Evolutionary conservation across 2,888 invertebrate species (phyloP).

Genomic region (Oxytorus armatus): DNA sequence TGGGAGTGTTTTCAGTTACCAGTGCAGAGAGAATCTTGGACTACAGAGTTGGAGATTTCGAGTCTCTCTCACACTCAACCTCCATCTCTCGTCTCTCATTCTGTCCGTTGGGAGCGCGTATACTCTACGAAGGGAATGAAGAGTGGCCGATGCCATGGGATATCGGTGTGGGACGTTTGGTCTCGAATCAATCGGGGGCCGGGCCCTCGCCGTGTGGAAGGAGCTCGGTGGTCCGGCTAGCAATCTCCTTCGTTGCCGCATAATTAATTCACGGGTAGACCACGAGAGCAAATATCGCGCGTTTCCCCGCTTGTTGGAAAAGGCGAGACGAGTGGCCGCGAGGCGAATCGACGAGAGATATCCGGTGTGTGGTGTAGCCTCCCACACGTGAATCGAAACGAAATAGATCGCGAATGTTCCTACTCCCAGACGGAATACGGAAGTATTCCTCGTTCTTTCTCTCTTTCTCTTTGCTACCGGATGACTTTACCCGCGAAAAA

Average conservation of each 20-base stretch:
- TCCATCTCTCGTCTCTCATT: conserved; percentile 16
- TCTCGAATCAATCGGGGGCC: conserved; percentile 68
- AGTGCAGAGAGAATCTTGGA: conserved; percentile 42
- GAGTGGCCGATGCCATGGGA: conserved; percentile 52
- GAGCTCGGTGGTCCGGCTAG: conserved; percentile 55
- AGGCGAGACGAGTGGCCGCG: conserved; percentile 34
- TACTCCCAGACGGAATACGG: conserved; percentile 67
- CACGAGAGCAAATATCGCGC: conserved; percentile 65
- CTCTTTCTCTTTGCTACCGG: background rate
- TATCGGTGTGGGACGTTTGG: conserved; percentile 55
- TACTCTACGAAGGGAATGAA: conserved; percentile 51
- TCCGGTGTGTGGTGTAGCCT: conserved; percentile 4
- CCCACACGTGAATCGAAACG: conserved; percentile 31
- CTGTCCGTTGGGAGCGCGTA: conserved; percentile 43
- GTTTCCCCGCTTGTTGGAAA: conserved; percentile 23
- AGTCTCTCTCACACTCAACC: conserved; percentile 14
- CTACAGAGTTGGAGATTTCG: conserved; percentile 52
- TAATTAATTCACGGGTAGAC: conserved; percentile 69
- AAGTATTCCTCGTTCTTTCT: conserved; percentile 51
- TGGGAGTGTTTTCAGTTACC: conserved; percentile 56
- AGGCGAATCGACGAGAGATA: conserved; percentile 56
- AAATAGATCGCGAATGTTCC: conserved; percentile 54
- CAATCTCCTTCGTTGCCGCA: conserved; percentile 67
- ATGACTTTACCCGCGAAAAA: conserved; percentile 30
- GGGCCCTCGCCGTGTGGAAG: conserved; percentile 44